Conservation (phyloP, 2,113 vertebrate genomes). For the Dicaeum eximium region DNA sequence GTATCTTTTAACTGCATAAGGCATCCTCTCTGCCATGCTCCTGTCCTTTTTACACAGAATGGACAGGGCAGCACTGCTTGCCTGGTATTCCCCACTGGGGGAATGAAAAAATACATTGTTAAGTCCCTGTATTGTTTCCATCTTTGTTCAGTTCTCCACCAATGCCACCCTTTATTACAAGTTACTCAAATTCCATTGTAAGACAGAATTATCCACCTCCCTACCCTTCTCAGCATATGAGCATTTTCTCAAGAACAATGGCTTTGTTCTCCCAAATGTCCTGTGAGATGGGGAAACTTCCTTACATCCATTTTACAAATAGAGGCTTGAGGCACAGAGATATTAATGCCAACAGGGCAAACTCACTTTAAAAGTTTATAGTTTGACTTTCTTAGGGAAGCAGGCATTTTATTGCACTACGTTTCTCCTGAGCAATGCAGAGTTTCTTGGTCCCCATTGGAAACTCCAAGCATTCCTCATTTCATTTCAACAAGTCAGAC, state of each 20-base stretch:
- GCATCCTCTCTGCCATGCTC: accelerated
- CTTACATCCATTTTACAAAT: background rate
- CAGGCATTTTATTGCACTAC: background rate
- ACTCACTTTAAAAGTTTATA: background rate
- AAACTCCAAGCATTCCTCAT: background rate
- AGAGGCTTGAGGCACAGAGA: background rate
- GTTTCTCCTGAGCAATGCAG: background rate
- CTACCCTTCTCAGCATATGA: background rate
- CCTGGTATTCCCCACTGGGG: background rate
- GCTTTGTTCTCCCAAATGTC: background rate
- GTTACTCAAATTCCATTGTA: background rate
- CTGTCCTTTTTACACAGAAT: background rate
- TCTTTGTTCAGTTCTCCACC: background rate
- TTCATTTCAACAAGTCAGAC: conserved; percentile 18
- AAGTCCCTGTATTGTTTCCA: background rate
- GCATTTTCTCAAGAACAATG: background rate
- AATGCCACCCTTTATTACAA: background rate
- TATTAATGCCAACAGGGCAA: background rate
- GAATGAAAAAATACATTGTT: background rate
- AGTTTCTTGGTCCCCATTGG: background rate
- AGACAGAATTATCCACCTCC: background rate
- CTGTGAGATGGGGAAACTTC: background rate
- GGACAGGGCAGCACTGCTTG: background rate
- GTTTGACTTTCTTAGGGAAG: background rate
- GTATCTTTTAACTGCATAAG: background rate